These are phyloP conservation scores for Chironomus striatipennis DNA, from an alignment of 1,140 invertebrate species.

Conservation along the genomic window DNA sequence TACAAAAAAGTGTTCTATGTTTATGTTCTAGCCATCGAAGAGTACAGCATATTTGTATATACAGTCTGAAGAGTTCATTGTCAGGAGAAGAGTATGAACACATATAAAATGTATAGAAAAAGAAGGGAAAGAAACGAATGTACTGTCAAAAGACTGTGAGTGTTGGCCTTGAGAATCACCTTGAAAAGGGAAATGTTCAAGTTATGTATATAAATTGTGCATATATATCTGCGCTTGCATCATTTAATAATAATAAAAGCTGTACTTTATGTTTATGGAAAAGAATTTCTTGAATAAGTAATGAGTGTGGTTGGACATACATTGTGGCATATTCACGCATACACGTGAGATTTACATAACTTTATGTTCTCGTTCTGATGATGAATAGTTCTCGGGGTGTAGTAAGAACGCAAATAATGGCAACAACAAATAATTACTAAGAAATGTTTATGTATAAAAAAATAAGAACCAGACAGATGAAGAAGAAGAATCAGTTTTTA, in stretches of 20 bases:
- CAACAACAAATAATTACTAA: not conserved
- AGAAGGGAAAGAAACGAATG: not conserved
- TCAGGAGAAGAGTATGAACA: not conserved
- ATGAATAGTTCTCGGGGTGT: not conserved
- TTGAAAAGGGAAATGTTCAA: not conserved
- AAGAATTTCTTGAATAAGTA: not conserved
- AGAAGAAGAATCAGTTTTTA: not conserved
- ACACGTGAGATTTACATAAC: not conserved
- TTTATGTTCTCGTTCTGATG: not conserved
- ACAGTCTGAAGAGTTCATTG: too few relatives aligned
- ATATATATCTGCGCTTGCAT: not conserved
- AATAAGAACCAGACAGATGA: not conserved
- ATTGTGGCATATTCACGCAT: not conserved
- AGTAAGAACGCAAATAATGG: too few relatives aligned
- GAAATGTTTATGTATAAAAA: not conserved
- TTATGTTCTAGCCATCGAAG: too few relatives aligned
- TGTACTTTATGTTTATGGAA: not conserved
- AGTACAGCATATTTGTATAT: too few relatives aligned
- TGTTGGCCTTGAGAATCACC: slow-evolving; percentile 20
- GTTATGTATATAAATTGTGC: too few relatives aligned
- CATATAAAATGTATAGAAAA: not conserved
- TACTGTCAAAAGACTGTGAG: slow-evolving; percentile 13
- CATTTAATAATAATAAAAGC: not conserved
- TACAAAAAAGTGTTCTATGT: too few relatives aligned
- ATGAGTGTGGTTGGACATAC: not conserved